Evolutionary conservation across 2,888 invertebrate species (phyloP).

Genomic region (Alcis repandata): DNA sequence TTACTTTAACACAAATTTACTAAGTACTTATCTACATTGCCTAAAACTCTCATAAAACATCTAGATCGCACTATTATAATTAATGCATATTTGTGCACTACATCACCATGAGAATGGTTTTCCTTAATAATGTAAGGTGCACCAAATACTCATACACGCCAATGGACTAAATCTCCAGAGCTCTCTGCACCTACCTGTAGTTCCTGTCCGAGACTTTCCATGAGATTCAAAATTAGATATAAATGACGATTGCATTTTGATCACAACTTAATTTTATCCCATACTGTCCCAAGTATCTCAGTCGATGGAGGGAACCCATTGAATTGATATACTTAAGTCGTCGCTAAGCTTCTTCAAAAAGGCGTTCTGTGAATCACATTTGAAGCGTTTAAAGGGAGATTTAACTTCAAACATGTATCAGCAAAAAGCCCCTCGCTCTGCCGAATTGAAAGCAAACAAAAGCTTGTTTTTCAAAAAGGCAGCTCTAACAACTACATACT

Average conservation of each 20-base stretch:
- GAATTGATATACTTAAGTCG: slow-evolving; percentile 61
- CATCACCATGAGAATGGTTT: too few species aligned
- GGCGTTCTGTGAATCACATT: slow-evolving; percentile 80
- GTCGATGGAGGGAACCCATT: slow-evolving; percentile 49
- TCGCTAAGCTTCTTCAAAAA: slow-evolving; percentile 71
- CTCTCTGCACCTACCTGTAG: too few species aligned
- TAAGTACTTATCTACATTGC: too few species aligned
- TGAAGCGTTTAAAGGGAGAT: slow-evolving; percentile 81
- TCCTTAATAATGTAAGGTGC: too few species aligned
- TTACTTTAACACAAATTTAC: too few species aligned
- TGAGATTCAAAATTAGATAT: too few species aligned
- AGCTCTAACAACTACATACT: slow-evolving; percentile 69
- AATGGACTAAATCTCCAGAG: too few species aligned
- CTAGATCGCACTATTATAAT: too few species aligned
- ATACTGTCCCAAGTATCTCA: slow-evolving; percentile 33
- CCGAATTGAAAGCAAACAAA: slow-evolving; percentile 83
- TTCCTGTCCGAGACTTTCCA: too few species aligned
- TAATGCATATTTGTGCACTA: too few species aligned
- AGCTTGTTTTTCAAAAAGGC: slow-evolving; percentile 77
- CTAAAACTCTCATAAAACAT: too few species aligned
- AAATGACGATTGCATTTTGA: slow-evolving; percentile 15
- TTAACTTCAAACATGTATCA: slow-evolving; percentile 82
- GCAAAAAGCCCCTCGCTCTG: slow-evolving; percentile 66
- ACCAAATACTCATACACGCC: too few species aligned
- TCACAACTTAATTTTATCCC: slow-evolving; percentile 28